Evolutionary conservation across 2,888 invertebrate genomes (phyloP).

Genomic region (Epistrophe eligans): DNA sequence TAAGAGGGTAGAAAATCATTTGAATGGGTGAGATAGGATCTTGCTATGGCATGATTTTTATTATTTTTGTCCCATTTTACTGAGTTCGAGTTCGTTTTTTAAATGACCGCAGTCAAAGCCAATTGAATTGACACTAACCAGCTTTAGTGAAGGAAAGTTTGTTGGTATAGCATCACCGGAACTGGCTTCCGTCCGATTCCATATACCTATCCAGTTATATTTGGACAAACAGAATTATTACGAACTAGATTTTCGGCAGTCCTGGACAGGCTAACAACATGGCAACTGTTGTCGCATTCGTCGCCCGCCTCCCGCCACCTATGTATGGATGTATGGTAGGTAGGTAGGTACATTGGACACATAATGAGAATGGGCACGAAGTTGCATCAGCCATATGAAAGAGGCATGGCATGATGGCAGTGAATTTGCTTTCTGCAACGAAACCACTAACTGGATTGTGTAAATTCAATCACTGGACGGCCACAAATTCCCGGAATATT

Average conservation of each 20-base stretch:
- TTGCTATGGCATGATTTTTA: slow-evolving; percentile 24
- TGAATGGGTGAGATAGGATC: slow-evolving; percentile 52
- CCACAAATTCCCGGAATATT: slow-evolving; percentile 73
- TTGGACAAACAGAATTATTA: slow-evolving; percentile 65
- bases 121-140: slow-evolving; percentile 73
- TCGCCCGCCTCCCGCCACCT: background rate
- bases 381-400: background rate
- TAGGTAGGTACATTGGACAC: background rate
- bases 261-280: background rate
- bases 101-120: slow-evolving; percentile 63
- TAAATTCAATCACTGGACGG: slow-evolving; percentile 74
- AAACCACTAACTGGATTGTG: slow-evolving; percentile 76
- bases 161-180: slow-evolving; percentile 44
- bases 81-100: slow-evolving; percentile 28
- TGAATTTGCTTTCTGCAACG: slow-evolving; percentile 67
- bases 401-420: slow-evolving; percentile 27
- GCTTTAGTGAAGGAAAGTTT: slow-evolving; percentile 40
- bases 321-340: no score
- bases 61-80: slow-evolving; percentile 27
- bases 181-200: slow-evolving; percentile 32
- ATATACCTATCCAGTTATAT: background rate
- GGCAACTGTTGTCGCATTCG: background rate
- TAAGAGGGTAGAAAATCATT: slow-evolving; percentile 25
- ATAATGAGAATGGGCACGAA: slow-evolving; percentile 50
- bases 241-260: slow-evolving; percentile 42